These are phyloP conservation scores for Coccyzus lansbergi DNA, from an alignment of 2,797 vertebrate genomes.

Conservation along the genomic window DNA sequence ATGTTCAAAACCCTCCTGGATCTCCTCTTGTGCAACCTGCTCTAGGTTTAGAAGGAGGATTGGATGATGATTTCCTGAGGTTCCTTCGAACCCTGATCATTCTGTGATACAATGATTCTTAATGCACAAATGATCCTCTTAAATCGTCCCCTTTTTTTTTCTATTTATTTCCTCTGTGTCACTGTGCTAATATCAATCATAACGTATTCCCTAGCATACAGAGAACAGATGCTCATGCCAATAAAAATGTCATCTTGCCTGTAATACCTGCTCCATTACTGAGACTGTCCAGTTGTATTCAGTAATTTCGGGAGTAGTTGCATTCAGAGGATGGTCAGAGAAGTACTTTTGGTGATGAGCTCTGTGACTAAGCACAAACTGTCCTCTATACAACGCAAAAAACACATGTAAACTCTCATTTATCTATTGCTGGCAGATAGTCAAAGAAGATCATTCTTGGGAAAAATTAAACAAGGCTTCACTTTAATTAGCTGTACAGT, in stretches of 20 bases:
- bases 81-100: no score
- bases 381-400: conserved; percentile 49
- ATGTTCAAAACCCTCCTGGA: no score
- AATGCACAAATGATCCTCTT: background rate
- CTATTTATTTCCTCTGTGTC: background rate
- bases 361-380: background rate
- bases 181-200: background rate
- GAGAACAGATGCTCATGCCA: background rate
- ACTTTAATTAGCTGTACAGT: conserved; percentile 78
- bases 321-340: background rate
- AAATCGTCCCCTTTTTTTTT: fast-evolving
- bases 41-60: no score
- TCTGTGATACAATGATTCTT: background rate
- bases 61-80: no score
- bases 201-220: background rate
- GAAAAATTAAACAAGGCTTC: conserved; percentile 80
- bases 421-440: conserved; percentile 73
- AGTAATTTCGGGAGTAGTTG: background rate
- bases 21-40: no score
- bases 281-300: background rate
- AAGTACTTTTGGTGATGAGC: background rate
- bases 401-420: background rate
- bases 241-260: background rate
- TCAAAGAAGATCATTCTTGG: conserved; percentile 77
- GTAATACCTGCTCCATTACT: background rate